Evolutionary conservation across 2,888 invertebrate species (phyloP), one percentile per base, ranked within the genome.

Genomic region (Lasioglossum malachurum): DNA sequence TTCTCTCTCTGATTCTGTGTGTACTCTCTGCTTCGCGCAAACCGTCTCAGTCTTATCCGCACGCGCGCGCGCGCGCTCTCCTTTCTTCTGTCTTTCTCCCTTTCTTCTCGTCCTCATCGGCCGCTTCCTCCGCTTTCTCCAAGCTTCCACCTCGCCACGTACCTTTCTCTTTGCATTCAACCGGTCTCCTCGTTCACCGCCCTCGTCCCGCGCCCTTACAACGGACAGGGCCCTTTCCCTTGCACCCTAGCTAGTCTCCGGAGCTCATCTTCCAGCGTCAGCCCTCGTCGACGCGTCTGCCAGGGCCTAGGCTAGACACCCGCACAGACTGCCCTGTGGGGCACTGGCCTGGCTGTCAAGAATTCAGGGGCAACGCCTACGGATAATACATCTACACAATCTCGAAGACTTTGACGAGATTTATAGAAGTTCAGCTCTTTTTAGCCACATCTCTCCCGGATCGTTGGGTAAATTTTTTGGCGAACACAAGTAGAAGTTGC

Each of bases 221-320:
- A 67, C 41, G 49, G 27, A 71, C 81, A 57, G 53, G 73, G 69
- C 49, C 82, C 76, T 82, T 86, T 81, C 69, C 90, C 81, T 78
- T 80, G 78, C 84, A 31, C 75, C 49, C 44, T 74, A 44, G 67
- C 46, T 67, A 64, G 82, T 85, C 90, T 84, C 88, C 84, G 72
- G 75, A 71, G 91, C 89, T 91, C 92, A 92, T 94, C 93, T 93
- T 94, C 93, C 94, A 94, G 93, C 92, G 93, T 93, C 90, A 67
- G 89, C 88, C 92, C 91, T 91, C 92, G 92, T 93, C 91, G 90
- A 90, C 89, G 91, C 89, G 88, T 84, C 91, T 75, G 76, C 79
- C 73, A 78, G 75, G 75, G 38, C 74, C 67, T 67, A 67, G 31
- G 60, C 60, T 60, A 60, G 60, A 60, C 60, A 27, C 60, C 27